phyloP scores from a whole-genome alignment of 2,797 vertebrate species.

The Tokudaia muenninki region DNA sequence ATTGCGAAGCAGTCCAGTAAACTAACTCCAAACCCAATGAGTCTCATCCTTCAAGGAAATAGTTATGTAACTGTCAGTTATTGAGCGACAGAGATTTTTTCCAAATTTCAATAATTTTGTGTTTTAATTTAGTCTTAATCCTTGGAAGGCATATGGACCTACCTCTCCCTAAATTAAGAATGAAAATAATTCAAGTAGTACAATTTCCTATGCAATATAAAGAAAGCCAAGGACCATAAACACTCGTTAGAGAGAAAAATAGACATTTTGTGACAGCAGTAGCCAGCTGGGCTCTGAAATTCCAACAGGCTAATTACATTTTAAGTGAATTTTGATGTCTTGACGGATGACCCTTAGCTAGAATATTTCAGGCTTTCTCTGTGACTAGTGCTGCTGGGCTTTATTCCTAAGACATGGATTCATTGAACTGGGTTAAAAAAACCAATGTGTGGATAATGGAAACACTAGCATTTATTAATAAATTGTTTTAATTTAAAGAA shows the following conservation, averaged over 20 bases:
- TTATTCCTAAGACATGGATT: not conserved
- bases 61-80: not conserved
- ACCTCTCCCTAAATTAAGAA: not conserved
- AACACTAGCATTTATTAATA: conserved; percentile 46
- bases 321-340: not conserved
- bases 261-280: not conserved
- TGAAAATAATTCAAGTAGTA: conserved; percentile 32
- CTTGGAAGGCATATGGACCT: not conserved
- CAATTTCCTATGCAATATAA: not conserved
- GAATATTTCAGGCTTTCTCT: not conserved
- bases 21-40: not conserved
- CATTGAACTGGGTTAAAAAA: not conserved
- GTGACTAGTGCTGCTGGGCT: not conserved
- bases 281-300: not conserved
- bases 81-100: not conserved
- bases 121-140: conserved; percentile 27
- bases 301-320: not conserved
- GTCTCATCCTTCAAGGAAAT: not conserved
- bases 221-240: not conserved
- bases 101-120: conserved; percentile 3
- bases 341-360: conserved; percentile 17
- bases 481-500: conserved; percentile 36
- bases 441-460: not conserved
- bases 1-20: not conserved
- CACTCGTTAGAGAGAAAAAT: not conserved